Evolutionary conservation across 1,140 invertebrate species (phyloP).

Genomic region (Diorhabda sublineata): DNA sequence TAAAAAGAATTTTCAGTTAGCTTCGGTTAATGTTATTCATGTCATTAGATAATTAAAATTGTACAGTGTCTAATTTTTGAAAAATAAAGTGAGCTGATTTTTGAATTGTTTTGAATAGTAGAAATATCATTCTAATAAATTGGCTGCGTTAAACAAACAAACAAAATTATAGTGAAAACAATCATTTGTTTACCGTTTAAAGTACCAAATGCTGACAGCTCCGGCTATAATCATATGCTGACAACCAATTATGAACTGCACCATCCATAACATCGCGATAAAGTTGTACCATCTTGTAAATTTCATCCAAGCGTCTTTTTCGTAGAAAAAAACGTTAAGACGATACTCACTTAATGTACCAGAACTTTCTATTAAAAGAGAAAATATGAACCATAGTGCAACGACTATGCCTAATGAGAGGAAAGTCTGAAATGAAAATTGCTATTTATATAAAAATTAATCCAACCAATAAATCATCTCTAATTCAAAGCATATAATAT

Average conservation of each 20-base stretch:
- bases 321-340: conserved; percentile 50
- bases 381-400: conserved; percentile 58
- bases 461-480: too few species aligned
- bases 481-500: too few species aligned
- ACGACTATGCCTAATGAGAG: conserved; percentile 53
- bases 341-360: conserved; percentile 51
- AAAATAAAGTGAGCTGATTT: too few species aligned
- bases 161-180: too few species aligned
- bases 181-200: conserved; percentile 57
- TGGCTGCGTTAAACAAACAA: too few species aligned
- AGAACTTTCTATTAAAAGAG: conserved; percentile 60
- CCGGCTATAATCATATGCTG: conserved; percentile 75
- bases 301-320: conserved; percentile 52
- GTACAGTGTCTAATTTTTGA: too few species aligned
- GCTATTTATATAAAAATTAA: too few species aligned
- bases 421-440: conserved; percentile 58
- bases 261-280: conserved; percentile 66
- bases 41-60: too few species aligned
- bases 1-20: too few species aligned
- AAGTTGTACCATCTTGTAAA: conserved; percentile 49
- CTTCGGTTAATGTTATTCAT: too few species aligned
- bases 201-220: conserved; percentile 74
- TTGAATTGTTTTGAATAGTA: too few species aligned
- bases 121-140: too few species aligned
- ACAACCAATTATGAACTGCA: conserved; percentile 71